Evolutionary conservation across 2,797 vertebrate genomes (phyloP).

Genomic region (Lithobates sylvaticus): DNA sequence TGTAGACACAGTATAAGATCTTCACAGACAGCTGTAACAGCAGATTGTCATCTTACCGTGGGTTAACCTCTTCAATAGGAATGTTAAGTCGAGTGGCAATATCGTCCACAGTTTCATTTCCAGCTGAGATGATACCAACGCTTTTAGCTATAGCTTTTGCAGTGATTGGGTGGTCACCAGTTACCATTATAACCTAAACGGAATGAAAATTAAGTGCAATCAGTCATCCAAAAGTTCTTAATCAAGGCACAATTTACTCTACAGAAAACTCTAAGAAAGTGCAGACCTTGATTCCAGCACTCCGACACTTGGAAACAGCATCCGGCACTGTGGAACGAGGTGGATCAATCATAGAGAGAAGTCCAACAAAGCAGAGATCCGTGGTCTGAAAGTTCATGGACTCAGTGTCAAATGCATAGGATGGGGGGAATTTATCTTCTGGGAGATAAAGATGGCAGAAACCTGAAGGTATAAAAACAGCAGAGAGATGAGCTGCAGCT

Average conservation of each 20-base stretch:
- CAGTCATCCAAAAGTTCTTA: neutral
- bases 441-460: conserved; percentile 82
- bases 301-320: conserved; percentile 80
- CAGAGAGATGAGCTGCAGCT: neutral
- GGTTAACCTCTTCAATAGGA: conserved; percentile 76
- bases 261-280: neutral
- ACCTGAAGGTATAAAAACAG: conserved; percentile 67
- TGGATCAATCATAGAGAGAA: conserved; percentile 82
- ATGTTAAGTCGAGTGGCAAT: conserved; percentile 78
- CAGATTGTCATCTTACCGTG: conserved; percentile 67
- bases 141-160: conserved; percentile 83
- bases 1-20: no score
- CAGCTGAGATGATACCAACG: conserved; percentile 81
- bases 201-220: neutral
- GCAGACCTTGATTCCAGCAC: conserved; percentile 81
- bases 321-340: conserved; percentile 82
- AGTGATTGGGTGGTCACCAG: conserved; percentile 82
- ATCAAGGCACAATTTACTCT: no score
- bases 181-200: conserved; percentile 82
- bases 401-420: conserved; percentile 76
- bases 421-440: conserved; percentile 74
- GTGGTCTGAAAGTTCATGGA: conserved; percentile 79
- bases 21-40: neutral
- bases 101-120: conserved; percentile 80
- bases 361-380: conserved; percentile 79